Base-by-base conservation (phyloP, 53 echinoderm and acorn worm species). In the Echinometra lucunter region DNA sequence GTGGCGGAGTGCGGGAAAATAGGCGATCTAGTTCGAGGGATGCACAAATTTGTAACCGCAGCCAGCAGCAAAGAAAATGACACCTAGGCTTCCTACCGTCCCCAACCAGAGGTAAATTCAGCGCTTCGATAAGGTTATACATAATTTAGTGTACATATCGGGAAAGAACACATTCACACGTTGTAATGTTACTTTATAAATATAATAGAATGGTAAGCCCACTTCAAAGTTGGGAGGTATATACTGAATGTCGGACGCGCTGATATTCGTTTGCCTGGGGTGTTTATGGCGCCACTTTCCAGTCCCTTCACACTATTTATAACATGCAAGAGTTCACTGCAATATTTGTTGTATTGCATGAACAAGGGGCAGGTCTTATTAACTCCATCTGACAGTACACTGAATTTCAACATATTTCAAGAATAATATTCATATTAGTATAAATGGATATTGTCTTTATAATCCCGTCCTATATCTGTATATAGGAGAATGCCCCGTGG, bases 1-100 rank as follows among this genome's bases (percentile, higher is more conserved):
- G 27, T 85, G 85, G 85, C 85, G 49, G 27, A 85, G 28, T 49
- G 85, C 45, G 85, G 85, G 49, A 45, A 49, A 81, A 42, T 38
- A 25, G 37, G 75, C 15, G 44, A 6, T 32, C 23, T 4, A 49
- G 6, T 47, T 28, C 44, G n/a, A 85, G 85, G 85, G 85, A 49
- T 85, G 85, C 85, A 45, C 49, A 37, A 8, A 49, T 49, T 49
- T 45, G 28, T 13, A 49, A 85, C 47, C 49, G 85, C 85, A 19
- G 12, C 85, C 47, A 49, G 12, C 30, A 5, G 81, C 85, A 11
- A 45, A 1, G 85, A 49, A 12, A 49, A 85, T 42, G 28, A 85
- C 18, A n/a, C 44, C 42, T 56, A 56, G 8, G 56, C 56, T 40
- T 19, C 35, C 12, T 72, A 72, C 32, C 34, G 35, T 35, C 13